Evolutionary conservation across 1,140 invertebrate species (phyloP).

Genomic region (Gryon sp.): DNA sequence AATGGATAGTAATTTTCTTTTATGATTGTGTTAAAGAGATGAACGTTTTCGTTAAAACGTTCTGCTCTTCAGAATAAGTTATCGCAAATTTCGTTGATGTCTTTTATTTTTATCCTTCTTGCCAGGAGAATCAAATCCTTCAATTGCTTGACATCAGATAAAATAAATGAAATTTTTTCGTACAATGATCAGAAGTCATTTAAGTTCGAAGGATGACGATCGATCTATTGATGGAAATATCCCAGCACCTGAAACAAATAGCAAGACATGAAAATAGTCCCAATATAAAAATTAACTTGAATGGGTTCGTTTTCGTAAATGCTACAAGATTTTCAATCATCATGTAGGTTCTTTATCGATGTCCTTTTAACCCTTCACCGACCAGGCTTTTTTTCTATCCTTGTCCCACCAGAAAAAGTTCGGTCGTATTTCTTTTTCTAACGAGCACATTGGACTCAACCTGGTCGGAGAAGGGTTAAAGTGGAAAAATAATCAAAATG

Average conservation of each 20-base stretch:
- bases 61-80: slow-evolving; percentile 7
- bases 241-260: neutral
- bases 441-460: too few relatives aligned
- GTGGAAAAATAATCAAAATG: too few relatives aligned
- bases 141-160: neutral
- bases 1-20: slow-evolving; percentile 10
- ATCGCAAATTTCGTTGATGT: slow-evolving; percentile 7
- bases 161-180: slow-evolving; percentile 7
- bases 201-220: slow-evolving; percentile 3
- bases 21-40: slow-evolving; percentile 7
- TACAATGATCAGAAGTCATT: slow-evolving; percentile 14
- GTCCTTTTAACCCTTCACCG: too few relatives aligned
- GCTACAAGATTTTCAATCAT: slow-evolving; percentile 17
- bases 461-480: too few relatives aligned
- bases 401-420: too few relatives aligned
- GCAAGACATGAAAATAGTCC: neutral
- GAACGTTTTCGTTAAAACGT: slow-evolving; percentile 6
- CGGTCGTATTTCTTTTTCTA: too few relatives aligned
- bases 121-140: slow-evolving; percentile 1
- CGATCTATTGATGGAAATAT: too few relatives aligned
- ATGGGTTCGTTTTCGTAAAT: neutral
- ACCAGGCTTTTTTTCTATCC: too few relatives aligned
- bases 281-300: neutral
- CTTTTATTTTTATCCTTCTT: slow-evolving; percentile 2
- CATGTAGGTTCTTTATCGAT: neutral